A percentile compares a stretch with the other conserved stretches of the same genome.
These are phyloP conservation scores for Antedon mediterranea DNA, from an alignment of 53 echinoderm and acorn worm species.

Conservation along the genomic window DNA sequence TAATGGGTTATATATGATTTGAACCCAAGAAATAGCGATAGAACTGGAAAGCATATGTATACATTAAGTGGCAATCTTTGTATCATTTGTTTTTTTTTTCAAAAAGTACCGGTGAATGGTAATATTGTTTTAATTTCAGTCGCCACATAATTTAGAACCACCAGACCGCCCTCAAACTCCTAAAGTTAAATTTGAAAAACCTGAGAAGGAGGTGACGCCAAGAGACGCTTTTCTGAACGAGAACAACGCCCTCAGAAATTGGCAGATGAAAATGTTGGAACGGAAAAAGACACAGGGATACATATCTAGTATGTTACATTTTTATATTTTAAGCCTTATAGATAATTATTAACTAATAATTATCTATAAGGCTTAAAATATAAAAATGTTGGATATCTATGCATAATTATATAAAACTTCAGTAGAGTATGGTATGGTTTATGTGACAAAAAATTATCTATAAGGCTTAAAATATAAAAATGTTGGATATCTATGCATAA, in stretches of 20 bases:
- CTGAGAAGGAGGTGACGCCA: slow-evolving; percentile 22
- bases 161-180: slow-evolving; percentile 54
- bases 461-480: too few species aligned
- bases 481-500: background rate
- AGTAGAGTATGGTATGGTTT: background rate
- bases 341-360: too few species aligned
- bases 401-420: background rate
- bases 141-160: slow-evolving; percentile 19
- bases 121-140: background rate
- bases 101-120: background rate
- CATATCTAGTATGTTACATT: slow-evolving; percentile 67
- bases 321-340: too few species aligned
- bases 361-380: too few species aligned
- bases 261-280: slow-evolving; percentile 91
- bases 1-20: too few species aligned
- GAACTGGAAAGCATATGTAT: too few species aligned
- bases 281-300: slow-evolving; percentile 86
- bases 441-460: too few species aligned
- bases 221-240: slow-evolving; percentile 83
- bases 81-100: too few species aligned
- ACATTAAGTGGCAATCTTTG: too few species aligned
- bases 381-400: background rate
- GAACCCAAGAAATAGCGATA: too few species aligned
- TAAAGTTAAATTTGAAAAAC: slow-evolving; percentile 50
- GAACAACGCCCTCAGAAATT: slow-evolving; percentile 77